phyloP scores from a whole-genome alignment of 2,797 vertebrate genomes.

The Eulemur rubriventer region DNA sequence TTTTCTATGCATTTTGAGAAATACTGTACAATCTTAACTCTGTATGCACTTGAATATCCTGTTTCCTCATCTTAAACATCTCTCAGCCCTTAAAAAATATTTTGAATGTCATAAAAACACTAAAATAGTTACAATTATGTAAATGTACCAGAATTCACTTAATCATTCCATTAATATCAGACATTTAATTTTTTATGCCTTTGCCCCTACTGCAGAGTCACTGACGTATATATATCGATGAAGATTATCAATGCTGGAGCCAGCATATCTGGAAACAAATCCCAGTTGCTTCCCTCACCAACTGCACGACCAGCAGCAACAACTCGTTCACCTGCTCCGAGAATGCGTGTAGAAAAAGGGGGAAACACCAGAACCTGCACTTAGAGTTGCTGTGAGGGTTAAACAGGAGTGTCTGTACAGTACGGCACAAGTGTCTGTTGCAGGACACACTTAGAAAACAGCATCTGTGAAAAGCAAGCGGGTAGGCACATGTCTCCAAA shows the following conservation, averaged over 20 bases:
- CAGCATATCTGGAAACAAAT: neutral
- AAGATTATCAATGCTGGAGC: no score
- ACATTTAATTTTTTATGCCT: neutral
- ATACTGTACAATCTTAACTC: neutral
- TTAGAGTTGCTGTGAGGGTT: neutral
- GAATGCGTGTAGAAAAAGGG: neutral
- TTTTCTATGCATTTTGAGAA: neutral
- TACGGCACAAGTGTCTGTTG: no score
- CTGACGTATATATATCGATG: fast-evolving
- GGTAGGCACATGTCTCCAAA: fast-evolving
- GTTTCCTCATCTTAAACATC: conserved; percentile 15
- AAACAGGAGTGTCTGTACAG: neutral
- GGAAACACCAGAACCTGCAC: neutral
- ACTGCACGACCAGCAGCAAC: neutral
- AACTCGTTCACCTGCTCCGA: neutral
- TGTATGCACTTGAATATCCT: neutral
- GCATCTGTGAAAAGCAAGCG: neutral
- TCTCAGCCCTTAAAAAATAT: neutral
- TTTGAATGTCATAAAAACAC: neutral
- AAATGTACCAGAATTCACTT: neutral
- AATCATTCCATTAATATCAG: neutral
- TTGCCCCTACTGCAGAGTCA: neutral
- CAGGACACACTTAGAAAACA: neutral
- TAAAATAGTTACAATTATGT: neutral
- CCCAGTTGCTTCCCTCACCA: neutral